Base-by-base conservation (phyloP, 2,797 vertebrate species). In the Typhlichthys eigenmanni region DNA sequence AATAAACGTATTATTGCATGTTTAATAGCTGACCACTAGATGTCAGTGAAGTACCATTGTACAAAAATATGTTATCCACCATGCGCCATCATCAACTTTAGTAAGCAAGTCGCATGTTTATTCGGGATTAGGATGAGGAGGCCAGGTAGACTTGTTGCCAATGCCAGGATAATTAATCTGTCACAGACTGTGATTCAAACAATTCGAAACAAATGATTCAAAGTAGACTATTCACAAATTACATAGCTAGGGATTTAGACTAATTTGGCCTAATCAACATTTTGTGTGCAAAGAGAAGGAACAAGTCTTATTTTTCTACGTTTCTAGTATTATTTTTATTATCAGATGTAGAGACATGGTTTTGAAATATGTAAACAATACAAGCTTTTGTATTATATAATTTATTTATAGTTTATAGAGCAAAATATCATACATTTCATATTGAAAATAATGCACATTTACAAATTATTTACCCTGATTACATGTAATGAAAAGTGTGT, bases 21-120 rank as follows among this genome's bases (percentile, higher is more conserved):
- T 76, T n/a, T 2, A 13, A 16, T 7, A 0, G 8, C 1, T 59
- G 10, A 1, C 80, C 88, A 69, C 77, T 67, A 86, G 86, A 66
- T 83, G 82, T 70, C 85, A 80, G 68, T 17, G 54, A 67, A 60
- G 64, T 9, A 60, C 48, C 14, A 32, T 9, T 32, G 1, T 1
- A 19, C 5, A 13, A 51, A 17, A 17, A 50, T 16, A n/a, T 9
- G 5, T 19, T 47, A 14, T 2, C 13, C 34, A 13, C 13, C 24
- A 29, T 1, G 24, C n/a, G 32, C 34, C 14, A 34, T 50, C 29
- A 32, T 50, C n/a, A 32, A 17, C 13, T 17, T 29, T 14, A 32
- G 13, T 10, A 17, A 14, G 24, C 17, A 10, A 43, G 38, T 43
- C 38, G 38, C 38, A 8, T 7, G 7, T 43, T 43, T 43, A 10